Evolutionary conservation across 2,797 vertebrate species (phyloP).

Genomic region (Scomberomorus guttatus): DNA sequence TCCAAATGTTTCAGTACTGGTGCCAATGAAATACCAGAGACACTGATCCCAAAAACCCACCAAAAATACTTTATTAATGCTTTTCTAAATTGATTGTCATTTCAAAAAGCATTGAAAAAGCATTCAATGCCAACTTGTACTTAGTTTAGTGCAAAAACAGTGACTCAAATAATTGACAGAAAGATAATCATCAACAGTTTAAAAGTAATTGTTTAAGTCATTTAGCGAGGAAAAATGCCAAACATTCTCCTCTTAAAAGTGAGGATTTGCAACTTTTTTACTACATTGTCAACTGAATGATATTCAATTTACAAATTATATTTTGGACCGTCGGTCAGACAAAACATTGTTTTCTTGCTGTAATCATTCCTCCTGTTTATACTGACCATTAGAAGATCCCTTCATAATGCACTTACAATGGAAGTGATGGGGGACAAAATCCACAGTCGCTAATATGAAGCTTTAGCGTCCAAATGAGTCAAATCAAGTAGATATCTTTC

Average conservation of each 20-base stretch:
- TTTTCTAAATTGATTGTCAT: not conserved
- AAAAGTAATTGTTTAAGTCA: no score
- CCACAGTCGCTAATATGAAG: no score
- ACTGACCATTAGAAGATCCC: no score
- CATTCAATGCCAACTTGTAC: not conserved
- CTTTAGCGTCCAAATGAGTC: no score
- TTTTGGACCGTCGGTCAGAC: not conserved
- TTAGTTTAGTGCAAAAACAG: no score
- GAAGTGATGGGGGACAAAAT: no score
- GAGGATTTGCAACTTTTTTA: not conserved
- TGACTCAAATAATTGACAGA: not conserved
- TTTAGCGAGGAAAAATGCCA: no score
- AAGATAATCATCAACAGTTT: no score
- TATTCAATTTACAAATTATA: no score
- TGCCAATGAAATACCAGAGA: not conserved
- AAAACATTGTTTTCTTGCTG: not conserved
- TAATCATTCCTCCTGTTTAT: no score
- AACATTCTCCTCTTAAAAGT: not conserved
- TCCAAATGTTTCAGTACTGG: not conserved
- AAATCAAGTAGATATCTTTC: no score
- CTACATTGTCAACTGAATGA: not conserved
- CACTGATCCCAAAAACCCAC: fast-evolving
- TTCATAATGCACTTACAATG: no score
- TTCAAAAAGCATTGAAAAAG: not conserved
- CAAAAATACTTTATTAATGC: not conserved